Base-by-base conservation (phyloP, 2,113 vertebrate genomes). In the Uropsilus gracilis region DNA sequence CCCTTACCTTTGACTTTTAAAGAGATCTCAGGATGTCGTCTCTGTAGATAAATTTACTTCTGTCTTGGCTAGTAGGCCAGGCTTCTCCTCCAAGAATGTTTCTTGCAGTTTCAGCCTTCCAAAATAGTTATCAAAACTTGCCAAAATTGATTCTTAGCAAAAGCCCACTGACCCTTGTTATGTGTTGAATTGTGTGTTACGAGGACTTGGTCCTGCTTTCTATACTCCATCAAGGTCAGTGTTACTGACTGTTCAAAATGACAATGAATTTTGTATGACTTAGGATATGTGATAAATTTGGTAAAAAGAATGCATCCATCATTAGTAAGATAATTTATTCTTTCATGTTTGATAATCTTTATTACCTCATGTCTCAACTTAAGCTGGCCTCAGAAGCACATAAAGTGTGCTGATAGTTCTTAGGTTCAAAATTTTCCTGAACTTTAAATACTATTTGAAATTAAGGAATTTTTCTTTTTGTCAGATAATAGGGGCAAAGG, bases 181-280 rank as follows among this genome's bases (percentile, higher is more conserved):
- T 63, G n/a, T 17, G 22, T 86, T 46, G 48, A 81, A 76, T 66
- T 80, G 11, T 61, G 44, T 1, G 64, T 75, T 13, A 63, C 3
- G 18, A 22, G 71, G 64, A 42, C 26, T 53, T 32, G 32, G 30
- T 53, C 14, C 22, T 83, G n/a, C 16, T n/a, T 57, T 13, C 72
- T 44, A 8, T 69, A 64, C n/a, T 61, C 34, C 71, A 46, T 61
- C 9, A 78, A 59, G 6, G n/a, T 86, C 63, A 63, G 1, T 61
- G 77, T 55, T 66, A 68, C 59, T 22, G 32, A 0, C 72, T 48
- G 72, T 94, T 88, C 18, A 71, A 64, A 68, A 50, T 39, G 44
- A 82, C n/a, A 92, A 11, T 17, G 84, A 34, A 24, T 95, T 96
- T 91, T 86, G 1, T 81, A 16, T 75, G 34, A 32, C 42, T 37